phyloP scores from a whole-genome alignment of 2,797 vertebrate species.

The Dermochelys coriacea region DNA sequence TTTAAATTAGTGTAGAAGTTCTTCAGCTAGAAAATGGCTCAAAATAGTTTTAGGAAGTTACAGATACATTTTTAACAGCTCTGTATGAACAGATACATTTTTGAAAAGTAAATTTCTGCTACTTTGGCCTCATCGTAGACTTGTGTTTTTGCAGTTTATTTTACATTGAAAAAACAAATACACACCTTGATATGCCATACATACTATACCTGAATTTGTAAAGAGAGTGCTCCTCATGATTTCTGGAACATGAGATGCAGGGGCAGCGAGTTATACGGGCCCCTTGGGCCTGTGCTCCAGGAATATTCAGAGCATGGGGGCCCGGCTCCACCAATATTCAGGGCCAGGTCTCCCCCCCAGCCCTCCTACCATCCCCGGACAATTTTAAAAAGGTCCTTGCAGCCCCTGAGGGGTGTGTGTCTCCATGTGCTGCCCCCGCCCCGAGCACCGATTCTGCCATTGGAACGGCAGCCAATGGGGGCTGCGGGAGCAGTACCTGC shows the following conservation, averaged over 20 bases:
- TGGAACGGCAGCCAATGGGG: too few relatives aligned
- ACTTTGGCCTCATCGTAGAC: background rate
- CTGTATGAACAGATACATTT: background rate
- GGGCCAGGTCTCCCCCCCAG: too few relatives aligned
- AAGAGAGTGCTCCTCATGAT: background rate
- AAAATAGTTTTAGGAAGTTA: conserved; percentile 1
- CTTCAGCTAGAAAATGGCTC: background rate
- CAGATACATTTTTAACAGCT: conserved; percentile 17
- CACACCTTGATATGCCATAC: background rate
- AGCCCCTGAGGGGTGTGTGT: too few relatives aligned
- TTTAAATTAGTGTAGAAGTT: conserved; percentile 25
- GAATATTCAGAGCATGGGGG: too few relatives aligned
- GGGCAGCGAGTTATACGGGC: too few relatives aligned
- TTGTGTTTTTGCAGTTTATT: background rate
- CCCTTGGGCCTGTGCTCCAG: background rate
- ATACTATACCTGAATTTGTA: background rate
- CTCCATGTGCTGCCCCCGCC: too few relatives aligned
- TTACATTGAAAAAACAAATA: conserved; percentile 24
- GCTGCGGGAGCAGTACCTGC: too few relatives aligned
- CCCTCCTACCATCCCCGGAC: too few relatives aligned
- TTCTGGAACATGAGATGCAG: background rate
- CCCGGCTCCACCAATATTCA: too few relatives aligned
- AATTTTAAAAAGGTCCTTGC: too few relatives aligned
- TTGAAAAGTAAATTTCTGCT: background rate
- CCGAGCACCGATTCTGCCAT: too few relatives aligned